Evolutionary conservation across 2,888 invertebrate species (phyloP), one percentile per base, ranked within the genome.

Genomic region (Cantharis nigra): DNA sequence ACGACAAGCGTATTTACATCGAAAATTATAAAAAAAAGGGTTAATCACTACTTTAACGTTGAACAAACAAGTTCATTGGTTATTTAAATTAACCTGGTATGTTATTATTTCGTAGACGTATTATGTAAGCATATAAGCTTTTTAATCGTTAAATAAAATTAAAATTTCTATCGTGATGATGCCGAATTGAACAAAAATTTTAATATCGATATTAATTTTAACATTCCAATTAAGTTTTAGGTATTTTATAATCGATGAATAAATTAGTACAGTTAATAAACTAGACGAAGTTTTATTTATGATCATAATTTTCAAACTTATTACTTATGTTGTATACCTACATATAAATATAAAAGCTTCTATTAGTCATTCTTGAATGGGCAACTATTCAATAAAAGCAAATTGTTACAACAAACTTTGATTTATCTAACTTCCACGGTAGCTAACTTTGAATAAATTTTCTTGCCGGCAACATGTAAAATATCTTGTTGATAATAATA

Each of bases 321-420:
- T 71, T 71, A 71, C 63, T 10, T 71, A 64, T 71, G 26, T 64
- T 63, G 18, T 71, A 71, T 49, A 49, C 49, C n/a, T 49, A 49
- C 49, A 49, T 49, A n/a, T 49, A 49, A 49, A 49, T 63, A 18
- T 62, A 26, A 18, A 63, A 72, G 18, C 14, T 30, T 67, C 65
- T 65, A 65, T 72, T 72, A 72, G 72, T 69, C 49, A 69, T 33
- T 62, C 69, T 69, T 28, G 62, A 49, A 73, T 73, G 63, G 63
- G 28, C 65, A 67, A 67, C 65, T 71, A 71, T 63, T 64, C 26
- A 71, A 65, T 72, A 65, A 69, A 28, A 73, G 73, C 69, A 73
- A 69, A 73, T 69, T 74, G 74, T 74, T 74, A 64, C 70, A 70
- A 63, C 18, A 49, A 73, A 74, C 26, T 74, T 74, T 70, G 63